These are phyloP conservation scores for Antigone vipio DNA, from an alignment of 2,113 vertebrate genomes.

Conservation along the genomic window DNA sequence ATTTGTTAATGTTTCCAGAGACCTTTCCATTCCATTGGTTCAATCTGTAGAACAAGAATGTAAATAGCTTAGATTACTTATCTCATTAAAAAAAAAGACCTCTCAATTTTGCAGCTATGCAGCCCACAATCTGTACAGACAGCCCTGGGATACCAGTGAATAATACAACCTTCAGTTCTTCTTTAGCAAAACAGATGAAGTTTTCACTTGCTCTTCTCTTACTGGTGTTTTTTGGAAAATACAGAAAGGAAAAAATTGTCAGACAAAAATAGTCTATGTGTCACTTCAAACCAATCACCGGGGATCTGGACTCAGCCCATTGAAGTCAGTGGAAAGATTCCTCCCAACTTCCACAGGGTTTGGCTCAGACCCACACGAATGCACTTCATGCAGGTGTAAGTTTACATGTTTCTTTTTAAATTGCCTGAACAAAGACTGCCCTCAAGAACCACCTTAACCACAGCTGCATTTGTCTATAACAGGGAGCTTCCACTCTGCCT, in stretches of 20 bases:
- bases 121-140: not conserved
- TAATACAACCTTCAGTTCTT: constrained; percentile 32
- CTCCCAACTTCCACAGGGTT: not conserved
- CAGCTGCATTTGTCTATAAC: not conserved
- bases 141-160: not conserved
- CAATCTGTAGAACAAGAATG: not conserved
- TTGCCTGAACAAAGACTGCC: constrained; percentile 7
- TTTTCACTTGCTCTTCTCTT: constrained; percentile 8
- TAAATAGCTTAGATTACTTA: not conserved
- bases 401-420: not conserved
- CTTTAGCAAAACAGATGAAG: constrained; percentile 14
- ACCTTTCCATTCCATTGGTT: not conserved
- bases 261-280: constrained; percentile 35
- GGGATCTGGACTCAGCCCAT: not conserved
- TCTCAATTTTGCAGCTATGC: not conserved
- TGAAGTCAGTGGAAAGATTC: constrained; percentile 55
- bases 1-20: not conserved
- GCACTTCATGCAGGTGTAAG: not conserved
- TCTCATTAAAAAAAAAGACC: not conserved
- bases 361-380: not conserved
- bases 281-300: constrained; percentile 1
- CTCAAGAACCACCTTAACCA: constrained; percentile 28
- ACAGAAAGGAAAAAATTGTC: constrained; percentile 18
- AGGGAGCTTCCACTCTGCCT: constrained; percentile 17
- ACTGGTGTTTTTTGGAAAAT: constrained; percentile 45